Percentiles rank a stretch among this genome's conserved stretches.
phyloP scores from a whole-genome alignment of 2,888 invertebrate genomes.

The Shargacucullia verbasci region DNA sequence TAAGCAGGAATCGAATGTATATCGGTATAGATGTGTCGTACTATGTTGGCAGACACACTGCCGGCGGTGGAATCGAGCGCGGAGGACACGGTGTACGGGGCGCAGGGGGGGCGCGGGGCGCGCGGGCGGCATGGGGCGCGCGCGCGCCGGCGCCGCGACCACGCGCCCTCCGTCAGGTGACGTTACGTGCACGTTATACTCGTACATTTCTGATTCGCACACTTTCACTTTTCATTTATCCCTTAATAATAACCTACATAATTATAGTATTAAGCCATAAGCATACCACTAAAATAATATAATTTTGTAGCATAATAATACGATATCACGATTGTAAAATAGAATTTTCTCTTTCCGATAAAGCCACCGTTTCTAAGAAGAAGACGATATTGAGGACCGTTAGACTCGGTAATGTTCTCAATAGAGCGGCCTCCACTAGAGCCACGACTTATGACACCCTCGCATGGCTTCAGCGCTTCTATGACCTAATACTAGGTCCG shows the following conservation, averaged over 20 bases:
- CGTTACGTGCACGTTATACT: not conserved
- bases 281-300: no score
- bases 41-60: constrained; percentile 62
- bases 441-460: constrained; percentile 48
- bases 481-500: constrained; percentile 26
- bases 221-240: no score
- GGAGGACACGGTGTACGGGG: constrained; percentile 70
- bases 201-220: no score
- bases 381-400: constrained; percentile 63
- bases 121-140: constrained; percentile 35
- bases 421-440: constrained; percentile 54
- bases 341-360: constrained; percentile 70
- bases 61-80: constrained; percentile 73
- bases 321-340: constrained; percentile 43
- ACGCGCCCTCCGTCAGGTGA: constrained; percentile 65
- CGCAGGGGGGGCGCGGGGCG: constrained; percentile 32
- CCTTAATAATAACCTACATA: no score
- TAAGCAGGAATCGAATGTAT: no score
- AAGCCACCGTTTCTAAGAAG: constrained; percentile 84
- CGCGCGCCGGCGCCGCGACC: constrained; percentile 59
- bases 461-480: constrained; percentile 73
- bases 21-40: not conserved
- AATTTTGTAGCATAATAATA: not conserved
- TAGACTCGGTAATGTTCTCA: constrained; percentile 66
- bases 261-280: no score